Conservation (phyloP, 2,113 vertebrate genomes). For the Paedocypris sp. region DNA sequence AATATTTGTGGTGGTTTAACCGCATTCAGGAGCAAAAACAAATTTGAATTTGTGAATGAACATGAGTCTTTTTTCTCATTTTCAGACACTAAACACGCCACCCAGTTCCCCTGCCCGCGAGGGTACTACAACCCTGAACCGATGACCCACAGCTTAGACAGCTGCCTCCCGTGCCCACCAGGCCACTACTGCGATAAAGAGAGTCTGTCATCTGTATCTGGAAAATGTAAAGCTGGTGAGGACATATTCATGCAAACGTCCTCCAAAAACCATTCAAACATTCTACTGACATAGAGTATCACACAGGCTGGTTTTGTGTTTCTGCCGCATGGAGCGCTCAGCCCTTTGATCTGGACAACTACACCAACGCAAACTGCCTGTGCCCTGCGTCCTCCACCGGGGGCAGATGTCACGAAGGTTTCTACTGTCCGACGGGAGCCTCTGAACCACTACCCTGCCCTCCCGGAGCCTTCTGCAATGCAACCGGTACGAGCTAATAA, state of each 20-base stretch:
- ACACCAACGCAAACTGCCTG: conserved; percentile 83
- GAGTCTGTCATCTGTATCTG: conserved; percentile 70
- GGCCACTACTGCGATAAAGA: conserved; percentile 84
- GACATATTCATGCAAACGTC: neutral
- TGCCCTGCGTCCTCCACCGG: conserved; percentile 85
- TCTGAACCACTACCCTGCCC: conserved; percentile 69
- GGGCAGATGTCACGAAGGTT: conserved; percentile 75
- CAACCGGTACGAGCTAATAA: conserved; percentile 73
- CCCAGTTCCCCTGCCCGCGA: conserved; percentile 81
- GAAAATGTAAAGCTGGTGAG: conserved; percentile 79
- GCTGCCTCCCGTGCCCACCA: conserved; percentile 84
- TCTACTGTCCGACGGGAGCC: conserved; percentile 75
- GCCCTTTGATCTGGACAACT: conserved; percentile 90
- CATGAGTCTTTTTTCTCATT: neutral
- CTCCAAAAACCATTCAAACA: neutral
- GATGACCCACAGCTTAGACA: conserved; percentile 82
- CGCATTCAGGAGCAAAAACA: too few species aligned
- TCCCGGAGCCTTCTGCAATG: conserved; percentile 72
- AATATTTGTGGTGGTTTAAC: too few species aligned
- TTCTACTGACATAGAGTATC: neutral
- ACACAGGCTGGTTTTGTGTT: conserved; percentile 86
- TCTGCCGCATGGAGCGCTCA: conserved; percentile 80
- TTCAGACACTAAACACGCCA: conserved; percentile 73
- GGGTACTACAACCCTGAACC: conserved; percentile 90
- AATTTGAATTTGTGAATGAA: neutral